phyloP scores from a whole-genome alignment of 2,888 invertebrate species.

The Stenotaenia linearis region DNA sequence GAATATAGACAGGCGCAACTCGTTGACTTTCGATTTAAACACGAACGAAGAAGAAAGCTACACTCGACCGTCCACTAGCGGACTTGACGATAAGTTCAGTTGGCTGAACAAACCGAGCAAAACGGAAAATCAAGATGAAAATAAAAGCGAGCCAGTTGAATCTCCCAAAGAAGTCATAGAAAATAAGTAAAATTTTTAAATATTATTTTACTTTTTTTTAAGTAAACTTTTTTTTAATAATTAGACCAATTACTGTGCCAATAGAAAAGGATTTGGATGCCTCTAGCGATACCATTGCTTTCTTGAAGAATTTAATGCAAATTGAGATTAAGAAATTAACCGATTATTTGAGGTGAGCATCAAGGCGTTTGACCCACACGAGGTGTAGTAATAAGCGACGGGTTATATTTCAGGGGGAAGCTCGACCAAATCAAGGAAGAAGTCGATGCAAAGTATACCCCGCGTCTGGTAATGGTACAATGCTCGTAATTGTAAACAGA shows the following conservation, averaged over 20 bases:
- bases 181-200: background rate
- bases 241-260: background rate
- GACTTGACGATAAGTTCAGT: background rate
- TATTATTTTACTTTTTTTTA: background rate
- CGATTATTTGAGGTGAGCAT: background rate
- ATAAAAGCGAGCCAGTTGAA: background rate
- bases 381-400: too few relatives aligned
- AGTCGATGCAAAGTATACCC: background rate
- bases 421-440: background rate
- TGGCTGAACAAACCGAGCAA: background rate
- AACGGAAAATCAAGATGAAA: background rate
- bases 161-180: background rate
- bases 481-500: too few relatives aligned
- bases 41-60: background rate
- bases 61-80: background rate
- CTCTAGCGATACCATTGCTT: background rate
- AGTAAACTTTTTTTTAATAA: background rate
- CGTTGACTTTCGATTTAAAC: background rate
- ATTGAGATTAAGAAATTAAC: background rate
- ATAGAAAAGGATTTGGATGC: background rate
- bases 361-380: too few relatives aligned
- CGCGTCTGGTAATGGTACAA: background rate
- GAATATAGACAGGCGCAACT: background rate
- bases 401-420: too few relatives aligned
- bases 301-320: background rate